A percentile compares a stretch with the other conserved stretches of the same genome.
Evolutionary conservation across 2,113 vertebrate genomes (phyloP).

Genomic region (Protobothrops flavoviridis): DNA sequence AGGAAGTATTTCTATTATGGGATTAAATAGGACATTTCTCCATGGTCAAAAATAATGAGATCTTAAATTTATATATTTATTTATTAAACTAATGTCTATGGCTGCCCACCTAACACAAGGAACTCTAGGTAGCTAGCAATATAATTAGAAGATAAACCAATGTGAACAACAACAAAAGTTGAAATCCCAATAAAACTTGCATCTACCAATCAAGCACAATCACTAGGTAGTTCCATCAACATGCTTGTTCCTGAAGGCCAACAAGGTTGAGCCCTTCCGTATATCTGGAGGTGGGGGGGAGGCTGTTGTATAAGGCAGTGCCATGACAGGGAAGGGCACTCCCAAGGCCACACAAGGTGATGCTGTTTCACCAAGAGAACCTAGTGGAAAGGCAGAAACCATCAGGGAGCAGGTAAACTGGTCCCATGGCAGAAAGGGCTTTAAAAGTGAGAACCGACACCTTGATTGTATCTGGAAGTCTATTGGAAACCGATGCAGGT

Average conservation of each 20-base stretch:
- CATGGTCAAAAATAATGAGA: neutral
- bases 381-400: neutral
- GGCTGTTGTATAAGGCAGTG: neutral
- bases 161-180: neutral
- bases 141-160: neutral
- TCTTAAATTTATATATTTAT: neutral
- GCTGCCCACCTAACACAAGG: neutral
- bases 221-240: neutral
- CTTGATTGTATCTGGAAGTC: neutral
- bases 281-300: neutral
- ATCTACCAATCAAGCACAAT: neutral
- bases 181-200: neutral
- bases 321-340: neutral
- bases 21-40: neutral
- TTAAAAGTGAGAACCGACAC: neutral
- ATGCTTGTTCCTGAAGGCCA: neutral
- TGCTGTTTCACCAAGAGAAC: neutral
- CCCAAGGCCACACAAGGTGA: neutral
- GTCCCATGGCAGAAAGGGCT: neutral
- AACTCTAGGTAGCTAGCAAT: neutral
- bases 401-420: neutral
- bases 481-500: neutral
- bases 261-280: neutral
- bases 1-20: neutral
- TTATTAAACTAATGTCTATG: neutral